Conservation (phyloP, 1,140 invertebrate species). For the Trachymyrmex septentrionalis region DNA sequence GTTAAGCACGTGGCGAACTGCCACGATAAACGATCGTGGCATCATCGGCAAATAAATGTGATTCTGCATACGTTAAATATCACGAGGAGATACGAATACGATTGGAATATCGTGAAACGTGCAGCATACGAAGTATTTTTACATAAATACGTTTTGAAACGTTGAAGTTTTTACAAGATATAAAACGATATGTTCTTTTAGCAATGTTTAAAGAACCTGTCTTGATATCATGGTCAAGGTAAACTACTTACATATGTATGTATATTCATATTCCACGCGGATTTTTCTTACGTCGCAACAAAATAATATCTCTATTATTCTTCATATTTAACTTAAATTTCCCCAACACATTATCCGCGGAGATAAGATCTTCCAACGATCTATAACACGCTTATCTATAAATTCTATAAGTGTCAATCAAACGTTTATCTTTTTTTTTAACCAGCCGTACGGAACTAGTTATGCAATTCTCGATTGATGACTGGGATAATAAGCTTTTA, state of each 20-base stretch:
- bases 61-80: slow-evolving; percentile 16
- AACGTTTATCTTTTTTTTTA: slow-evolving; percentile 5
- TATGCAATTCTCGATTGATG: slow-evolving; percentile 28
- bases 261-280: neutral
- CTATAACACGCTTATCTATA: neutral
- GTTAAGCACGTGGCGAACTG: slow-evolving; percentile 30
- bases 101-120: neutral
- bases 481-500: slow-evolving; percentile 1
- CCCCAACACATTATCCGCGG: neutral
- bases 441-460: slow-evolving; percentile 5
- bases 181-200: slow-evolving; percentile 1
- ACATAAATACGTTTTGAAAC: neutral
- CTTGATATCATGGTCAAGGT: slow-evolving; percentile 13
- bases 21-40: no score
- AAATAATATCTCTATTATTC: neutral
- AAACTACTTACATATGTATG: neutral
- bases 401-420: slow-evolving; percentile 10
- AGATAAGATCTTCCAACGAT: neutral
- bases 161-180: neutral
- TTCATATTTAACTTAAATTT: neutral
- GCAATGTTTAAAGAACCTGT: neutral
- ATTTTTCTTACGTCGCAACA: slow-evolving; percentile 20
- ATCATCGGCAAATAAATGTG: neutral
- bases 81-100: neutral
- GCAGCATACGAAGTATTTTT: neutral